Conservation (phyloP, 2,113 vertebrate species). For the Oceanites oceanicus region DNA sequence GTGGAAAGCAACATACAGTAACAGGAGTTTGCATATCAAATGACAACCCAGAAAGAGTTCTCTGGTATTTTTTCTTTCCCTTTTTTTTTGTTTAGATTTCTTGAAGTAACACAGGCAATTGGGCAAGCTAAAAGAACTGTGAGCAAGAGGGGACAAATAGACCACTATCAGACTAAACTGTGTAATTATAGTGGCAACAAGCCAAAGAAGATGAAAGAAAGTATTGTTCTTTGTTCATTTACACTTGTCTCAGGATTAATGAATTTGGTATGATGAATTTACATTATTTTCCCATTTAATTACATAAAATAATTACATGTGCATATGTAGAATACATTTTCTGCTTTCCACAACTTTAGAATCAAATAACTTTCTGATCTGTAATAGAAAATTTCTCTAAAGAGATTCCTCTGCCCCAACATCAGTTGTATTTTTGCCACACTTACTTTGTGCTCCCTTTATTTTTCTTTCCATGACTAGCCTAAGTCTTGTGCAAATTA, state of each 20-base stretch:
- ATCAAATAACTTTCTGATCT: background rate
- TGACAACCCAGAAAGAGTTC: background rate
- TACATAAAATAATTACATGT: background rate
- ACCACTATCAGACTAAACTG: background rate
- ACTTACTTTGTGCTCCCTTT: background rate
- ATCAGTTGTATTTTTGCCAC: background rate
- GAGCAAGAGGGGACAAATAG: background rate
- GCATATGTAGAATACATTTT: background rate
- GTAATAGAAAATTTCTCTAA: background rate
- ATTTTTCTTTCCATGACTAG: background rate
- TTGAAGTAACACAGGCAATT: background rate
- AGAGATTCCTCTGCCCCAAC: background rate
- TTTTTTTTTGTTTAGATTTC: background rate
- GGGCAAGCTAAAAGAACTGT: background rate
- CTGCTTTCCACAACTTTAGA: background rate
- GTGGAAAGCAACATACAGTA: background rate
- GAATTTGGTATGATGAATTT: background rate
- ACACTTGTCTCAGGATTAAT: background rate
- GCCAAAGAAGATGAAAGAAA: background rate
- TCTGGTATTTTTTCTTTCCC: background rate
- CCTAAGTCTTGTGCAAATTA: background rate
- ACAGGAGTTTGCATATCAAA: background rate
- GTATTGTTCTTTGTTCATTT: background rate
- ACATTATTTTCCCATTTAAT: background rate
- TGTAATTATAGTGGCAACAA: background rate